A percentile compares a stretch with the other conserved stretches of the same genome.
Conservation (phyloP, 2,113 vertebrate genomes). For the Cathartes aura region DNA sequence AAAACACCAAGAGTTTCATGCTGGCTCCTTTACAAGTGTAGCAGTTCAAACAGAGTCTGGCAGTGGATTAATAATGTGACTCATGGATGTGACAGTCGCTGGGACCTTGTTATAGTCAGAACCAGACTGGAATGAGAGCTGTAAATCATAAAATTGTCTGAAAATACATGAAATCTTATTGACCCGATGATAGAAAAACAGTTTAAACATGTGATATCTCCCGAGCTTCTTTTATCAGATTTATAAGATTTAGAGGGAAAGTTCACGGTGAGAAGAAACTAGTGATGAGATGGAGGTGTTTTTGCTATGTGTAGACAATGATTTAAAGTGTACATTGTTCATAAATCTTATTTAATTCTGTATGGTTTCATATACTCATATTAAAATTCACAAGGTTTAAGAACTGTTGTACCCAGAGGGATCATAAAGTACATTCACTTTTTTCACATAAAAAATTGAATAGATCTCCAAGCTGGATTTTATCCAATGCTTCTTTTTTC, state of each 20-base stretch:
- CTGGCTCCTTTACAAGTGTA: slow-evolving; percentile 18
- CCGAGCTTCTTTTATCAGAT: not conserved
- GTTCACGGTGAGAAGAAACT: slow-evolving; percentile 18
- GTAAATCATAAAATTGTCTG: slow-evolving; percentile 37
- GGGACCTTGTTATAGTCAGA: slow-evolving; percentile 22
- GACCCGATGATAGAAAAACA: not conserved
- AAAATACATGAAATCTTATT: slow-evolving; percentile 18
- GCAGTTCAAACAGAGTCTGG: slow-evolving; percentile 37
- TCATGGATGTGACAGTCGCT: slow-evolving; percentile 11
- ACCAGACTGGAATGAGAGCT: slow-evolving; percentile 51
- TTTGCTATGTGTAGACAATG: not conserved
- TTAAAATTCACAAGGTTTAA: slow-evolving; percentile 27
- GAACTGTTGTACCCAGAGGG: slow-evolving; percentile 5
- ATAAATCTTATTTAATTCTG: slow-evolving; percentile 28
- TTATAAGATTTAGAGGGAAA: slow-evolving; percentile 50
- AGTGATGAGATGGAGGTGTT: not conserved
- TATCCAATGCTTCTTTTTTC: not conserved
- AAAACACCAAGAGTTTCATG: not conserved
- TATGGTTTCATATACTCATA: not conserved
- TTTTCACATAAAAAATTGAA: not conserved
- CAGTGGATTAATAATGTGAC: slow-evolving; percentile 52
- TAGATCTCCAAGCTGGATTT: slow-evolving; percentile 36
- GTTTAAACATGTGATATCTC: slow-evolving; percentile 2
- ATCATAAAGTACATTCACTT: slow-evolving; percentile 1
- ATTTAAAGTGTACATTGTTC: not conserved